These are phyloP conservation scores for Drosophila conformis DNA, from an alignment of 2,888 invertebrate species.

Conservation along the genomic window DNA sequence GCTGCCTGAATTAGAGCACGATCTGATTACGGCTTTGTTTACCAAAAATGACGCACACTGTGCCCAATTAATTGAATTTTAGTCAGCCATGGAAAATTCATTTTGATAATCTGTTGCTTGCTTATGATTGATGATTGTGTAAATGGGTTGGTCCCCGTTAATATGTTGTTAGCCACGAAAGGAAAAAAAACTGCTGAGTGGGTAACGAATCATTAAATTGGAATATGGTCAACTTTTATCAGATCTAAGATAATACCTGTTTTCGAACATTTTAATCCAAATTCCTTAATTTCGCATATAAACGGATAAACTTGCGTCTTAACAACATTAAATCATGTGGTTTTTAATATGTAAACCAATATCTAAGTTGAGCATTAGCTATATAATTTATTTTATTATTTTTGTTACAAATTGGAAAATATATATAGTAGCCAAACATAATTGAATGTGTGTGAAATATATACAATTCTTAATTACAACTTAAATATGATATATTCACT, in stretches of 20 bases:
- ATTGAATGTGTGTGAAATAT: neutral
- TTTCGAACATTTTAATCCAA: neutral
- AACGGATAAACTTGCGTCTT: neutral
- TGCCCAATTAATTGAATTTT: constrained; percentile 67
- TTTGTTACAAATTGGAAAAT: neutral
- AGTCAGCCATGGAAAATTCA: constrained; percentile 39
- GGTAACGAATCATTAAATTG: constrained; percentile 24
- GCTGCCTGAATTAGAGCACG: constrained; percentile 66
- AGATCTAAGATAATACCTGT: neutral
- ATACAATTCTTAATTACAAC: neutral
- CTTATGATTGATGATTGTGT: constrained; percentile 44
- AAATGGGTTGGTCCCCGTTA: constrained; percentile 32
- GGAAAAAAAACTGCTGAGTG: constrained; percentile 5
- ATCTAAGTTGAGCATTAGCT: neutral
- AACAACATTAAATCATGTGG: neutral
- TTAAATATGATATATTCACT: neutral
- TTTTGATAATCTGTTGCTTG: constrained; percentile 39
- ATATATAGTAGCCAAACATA: neutral
- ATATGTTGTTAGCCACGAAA: neutral
- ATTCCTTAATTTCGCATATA: neutral
- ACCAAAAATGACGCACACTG: constrained; percentile 66
- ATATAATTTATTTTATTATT: neutral
- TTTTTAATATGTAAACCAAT: neutral
- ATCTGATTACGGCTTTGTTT: constrained; percentile 70
- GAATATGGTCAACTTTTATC: constrained; percentile 5